A percentile compares a stretch with the other conserved stretches of the same genome.
Evolutionary conservation across 2,888 invertebrate genomes (phyloP).

Genomic region (Biston stratarius): DNA sequence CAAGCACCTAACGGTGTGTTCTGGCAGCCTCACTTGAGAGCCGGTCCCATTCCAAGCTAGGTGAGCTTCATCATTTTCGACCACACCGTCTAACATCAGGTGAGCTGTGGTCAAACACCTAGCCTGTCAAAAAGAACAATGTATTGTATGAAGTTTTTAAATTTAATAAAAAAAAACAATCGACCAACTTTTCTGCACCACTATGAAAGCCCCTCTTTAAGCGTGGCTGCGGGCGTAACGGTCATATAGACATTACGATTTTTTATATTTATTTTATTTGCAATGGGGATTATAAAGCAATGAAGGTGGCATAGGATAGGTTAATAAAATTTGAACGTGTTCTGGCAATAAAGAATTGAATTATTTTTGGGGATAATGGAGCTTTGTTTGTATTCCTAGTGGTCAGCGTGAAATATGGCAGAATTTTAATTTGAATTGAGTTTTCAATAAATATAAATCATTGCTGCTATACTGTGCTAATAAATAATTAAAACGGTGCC

Average conservation of each 20-base stretch:
- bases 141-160: no score
- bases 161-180: background rate
- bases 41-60: no score
- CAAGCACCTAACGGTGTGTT: no score
- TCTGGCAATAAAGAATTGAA: constrained; percentile 56
- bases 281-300: constrained; percentile 64
- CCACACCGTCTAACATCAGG: no score
- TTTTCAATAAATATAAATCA: constrained; percentile 1
- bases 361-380: constrained; percentile 51
- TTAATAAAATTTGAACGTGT: constrained; percentile 59
- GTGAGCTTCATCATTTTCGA: no score
- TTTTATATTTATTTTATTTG: constrained; percentile 67
- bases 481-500: no score
- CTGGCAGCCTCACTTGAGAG: no score
- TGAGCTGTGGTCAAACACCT: no score
- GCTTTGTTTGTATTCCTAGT: constrained; percentile 44
- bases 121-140: no score
- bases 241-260: constrained; percentile 57
- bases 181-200: constrained; percentile 14
- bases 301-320: constrained; percentile 61
- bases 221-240: constrained; percentile 60
- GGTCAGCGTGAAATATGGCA: constrained; percentile 30
- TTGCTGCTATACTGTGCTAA: background rate
- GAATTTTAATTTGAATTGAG: constrained; percentile 4
- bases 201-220: constrained; percentile 39